These are phyloP conservation scores for Etheostoma cragini DNA, from an alignment of 2,113 vertebrate species.

Conservation along the genomic window DNA sequence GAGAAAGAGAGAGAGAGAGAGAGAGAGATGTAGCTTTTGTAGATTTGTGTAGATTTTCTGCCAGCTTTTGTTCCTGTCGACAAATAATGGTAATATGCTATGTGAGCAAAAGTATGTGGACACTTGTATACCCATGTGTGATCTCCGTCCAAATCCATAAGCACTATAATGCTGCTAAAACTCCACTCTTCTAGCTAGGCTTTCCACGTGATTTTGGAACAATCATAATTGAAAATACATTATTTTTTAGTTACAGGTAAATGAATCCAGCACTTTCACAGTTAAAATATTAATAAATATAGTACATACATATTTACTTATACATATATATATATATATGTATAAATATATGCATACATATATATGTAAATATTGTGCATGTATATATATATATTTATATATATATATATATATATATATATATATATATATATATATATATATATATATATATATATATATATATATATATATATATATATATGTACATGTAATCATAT, in stretches of 20 bases:
- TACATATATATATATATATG: no score
- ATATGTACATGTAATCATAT: not conserved
- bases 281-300: not conserved
- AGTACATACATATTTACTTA: no score
- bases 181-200: not conserved
- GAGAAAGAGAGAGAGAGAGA: not conserved
- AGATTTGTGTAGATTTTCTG: constrained; percentile 30
- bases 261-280: not conserved
- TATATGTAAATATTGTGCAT: no score
- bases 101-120: constrained; percentile 1
- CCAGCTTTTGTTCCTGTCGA: constrained; percentile 46
- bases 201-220: not conserved
- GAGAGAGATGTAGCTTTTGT: not conserved
- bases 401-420: no score
- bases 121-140: not conserved
- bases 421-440: no score
- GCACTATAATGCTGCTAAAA: not conserved
- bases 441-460: no score
- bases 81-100: constrained; percentile 14
- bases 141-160: not conserved
- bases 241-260: not conserved
- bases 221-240: not conserved
- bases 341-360: no score
- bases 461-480: no score
- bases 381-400: no score